These are phyloP conservation scores for Pipa parva DNA, from an alignment of 2,113 vertebrate genomes.

Conservation along the genomic window DNA sequence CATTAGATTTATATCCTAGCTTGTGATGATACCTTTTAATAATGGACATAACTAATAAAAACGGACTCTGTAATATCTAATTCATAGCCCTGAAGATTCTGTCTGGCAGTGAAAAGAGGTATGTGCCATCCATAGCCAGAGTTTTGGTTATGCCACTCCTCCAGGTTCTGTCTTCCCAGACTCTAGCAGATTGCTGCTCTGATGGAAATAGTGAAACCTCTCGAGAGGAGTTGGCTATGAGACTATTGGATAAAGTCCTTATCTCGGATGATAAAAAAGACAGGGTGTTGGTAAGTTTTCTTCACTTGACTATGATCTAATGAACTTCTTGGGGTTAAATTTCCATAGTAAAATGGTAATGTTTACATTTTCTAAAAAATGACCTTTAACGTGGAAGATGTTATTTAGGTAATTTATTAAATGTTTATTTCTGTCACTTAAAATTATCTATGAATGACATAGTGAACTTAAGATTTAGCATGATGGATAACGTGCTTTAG, in stretches of 20 bases:
- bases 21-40: too few relatives aligned
- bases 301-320: conserved; percentile 12
- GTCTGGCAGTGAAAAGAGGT: conserved; percentile 52
- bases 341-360: too few relatives aligned
- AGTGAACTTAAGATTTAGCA: too few relatives aligned
- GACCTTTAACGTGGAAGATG: not conserved
- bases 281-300: conserved; percentile 46
- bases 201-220: conserved; percentile 54
- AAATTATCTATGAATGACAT: too few relatives aligned
- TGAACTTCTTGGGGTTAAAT: not conserved
- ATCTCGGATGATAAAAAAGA: conserved; percentile 36
- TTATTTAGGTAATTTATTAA: too few relatives aligned
- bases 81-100: conserved; percentile 71
- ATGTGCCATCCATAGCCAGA: conserved; percentile 54
- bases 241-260: conserved; percentile 65
- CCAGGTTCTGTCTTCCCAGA: conserved; percentile 75
- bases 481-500: too few relatives aligned
- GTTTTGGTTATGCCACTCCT: conserved; percentile 80
- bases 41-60: too few relatives aligned
- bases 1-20: too few relatives aligned
- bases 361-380: not conserved
- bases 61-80: conserved; percentile 15
- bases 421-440: too few relatives aligned
- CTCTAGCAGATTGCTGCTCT: conserved; percentile 68
- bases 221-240: conserved; percentile 68